Conservation (phyloP, 64 coral and sea anemone genomes). For the Pocillopora damicornis region DNA sequence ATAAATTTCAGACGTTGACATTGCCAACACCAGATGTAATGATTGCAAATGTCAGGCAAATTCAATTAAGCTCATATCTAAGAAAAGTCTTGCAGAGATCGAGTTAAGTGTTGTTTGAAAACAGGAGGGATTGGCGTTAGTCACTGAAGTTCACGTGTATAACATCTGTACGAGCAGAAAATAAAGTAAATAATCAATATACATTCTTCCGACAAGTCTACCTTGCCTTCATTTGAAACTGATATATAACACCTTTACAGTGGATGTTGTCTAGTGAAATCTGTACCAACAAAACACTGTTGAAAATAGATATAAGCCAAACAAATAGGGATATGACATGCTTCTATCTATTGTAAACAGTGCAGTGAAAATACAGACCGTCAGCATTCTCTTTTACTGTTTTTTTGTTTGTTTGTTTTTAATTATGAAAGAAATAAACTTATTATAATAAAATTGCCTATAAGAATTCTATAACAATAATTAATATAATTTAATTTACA, state of each 20-base stretch:
- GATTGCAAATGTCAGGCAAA: background rate
- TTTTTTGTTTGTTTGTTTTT: background rate
- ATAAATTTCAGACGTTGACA: too few relatives aligned
- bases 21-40: too few relatives aligned
- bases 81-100: too few relatives aligned
- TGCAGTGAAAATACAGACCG: background rate
- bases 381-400: background rate
- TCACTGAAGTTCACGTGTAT: background rate
- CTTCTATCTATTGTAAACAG: background rate
- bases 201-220: background rate
- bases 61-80: too few relatives aligned
- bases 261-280: background rate
- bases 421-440: constrained; percentile 9
- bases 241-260: background rate
- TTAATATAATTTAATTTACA: constrained; percentile 29
- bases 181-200: background rate
- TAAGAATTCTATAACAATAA: constrained; percentile 4
- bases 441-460: constrained; percentile 20
- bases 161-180: background rate
- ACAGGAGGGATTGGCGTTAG: background rate
- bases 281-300: background rate
- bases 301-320: background rate
- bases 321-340: background rate
- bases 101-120: too few relatives aligned
- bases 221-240: background rate